phyloP scores from a whole-genome alignment of 2,113 vertebrate species.

The Ptilorrhoa leucosticta region DNA sequence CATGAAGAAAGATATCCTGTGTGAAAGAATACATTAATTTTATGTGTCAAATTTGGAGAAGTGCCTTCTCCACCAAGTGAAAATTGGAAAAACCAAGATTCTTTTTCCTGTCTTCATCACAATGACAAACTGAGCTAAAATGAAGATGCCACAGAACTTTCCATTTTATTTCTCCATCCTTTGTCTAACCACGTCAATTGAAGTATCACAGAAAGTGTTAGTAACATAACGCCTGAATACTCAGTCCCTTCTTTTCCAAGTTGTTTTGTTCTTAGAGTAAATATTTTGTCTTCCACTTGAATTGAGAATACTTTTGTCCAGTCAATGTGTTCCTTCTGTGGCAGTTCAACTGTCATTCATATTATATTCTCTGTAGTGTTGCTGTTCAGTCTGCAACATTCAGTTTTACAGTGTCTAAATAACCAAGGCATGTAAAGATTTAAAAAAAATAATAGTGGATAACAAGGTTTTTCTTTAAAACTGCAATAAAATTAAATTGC shows the following conservation, averaged over 20 bases:
- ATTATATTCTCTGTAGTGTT: neutral
- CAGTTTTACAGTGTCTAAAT: neutral
- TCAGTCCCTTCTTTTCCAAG: neutral
- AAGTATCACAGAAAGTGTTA: neutral
- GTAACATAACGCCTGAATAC: neutral
- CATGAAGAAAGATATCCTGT: neutral
- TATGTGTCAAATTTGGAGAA: neutral
- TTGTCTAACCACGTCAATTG: neutral
- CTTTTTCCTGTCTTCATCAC: neutral
- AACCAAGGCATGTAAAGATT: neutral
- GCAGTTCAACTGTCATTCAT: neutral
- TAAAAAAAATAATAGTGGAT: neutral
- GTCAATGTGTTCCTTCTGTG: neutral
- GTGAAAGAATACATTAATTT: neutral
- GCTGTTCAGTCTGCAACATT: neutral
- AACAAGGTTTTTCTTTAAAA: neutral
- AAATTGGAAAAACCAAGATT: neutral
- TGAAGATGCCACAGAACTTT: neutral
- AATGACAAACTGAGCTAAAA: neutral
- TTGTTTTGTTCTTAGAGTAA: neutral
- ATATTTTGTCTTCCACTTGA: neutral
- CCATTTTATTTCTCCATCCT: neutral
- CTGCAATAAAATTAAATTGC: neutral
- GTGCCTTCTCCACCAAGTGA: neutral
- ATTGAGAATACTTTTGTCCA: neutral